Base-by-base conservation (phyloP, 1,140 invertebrate species). In the Cyrtorhinus lividipennis region DNA sequence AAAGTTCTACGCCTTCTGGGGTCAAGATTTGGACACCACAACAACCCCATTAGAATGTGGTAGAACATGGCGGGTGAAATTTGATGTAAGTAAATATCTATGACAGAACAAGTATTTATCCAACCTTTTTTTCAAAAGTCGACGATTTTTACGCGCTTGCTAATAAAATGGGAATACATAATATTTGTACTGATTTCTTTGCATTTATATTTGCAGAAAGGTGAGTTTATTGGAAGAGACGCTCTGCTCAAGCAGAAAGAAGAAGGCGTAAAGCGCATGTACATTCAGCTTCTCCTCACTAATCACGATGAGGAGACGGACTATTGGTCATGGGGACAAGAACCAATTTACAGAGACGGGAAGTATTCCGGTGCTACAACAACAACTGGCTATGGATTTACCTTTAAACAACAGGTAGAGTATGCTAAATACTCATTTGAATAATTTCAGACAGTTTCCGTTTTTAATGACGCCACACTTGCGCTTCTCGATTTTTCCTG, bases 1-100 rank as follows among this genome's bases (percentile, higher is more conserved):
- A 77, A 97, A 96, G 71, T 97, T 98, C 74, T 90, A 88, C 73
- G 95, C 95, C 1, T 98, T 96, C 75, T 98, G 95, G 95, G 95
- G 94, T 1, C 91, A 95, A 72, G 96, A 99, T 78, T 79, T 99
- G 64, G 90, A 96, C 72, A 91, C 91, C 0, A 88, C 86, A 64
- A 96, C 93, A 0, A 98, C 95, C 22, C 96, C 96, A 1, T 77
- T 97, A 2, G 95, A 99, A 77, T 98, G 94, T 74, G 95, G 89
- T 1, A 77, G 95, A 68, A 84, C 87, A 3, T 98, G 95, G 86
- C 80, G 96, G 69, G 95, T 98, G 5, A 97, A 96, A 77, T 93
- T 98, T 73, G 85, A 95, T 76, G 92, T 95, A 75, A 81, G 84
- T 38, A 38, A 5, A 8, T 38, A 8, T 5, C 30, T 38, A n/a